Base-by-base conservation (phyloP, 2,797 vertebrate species). In the Apogon hyalosoma region DNA sequence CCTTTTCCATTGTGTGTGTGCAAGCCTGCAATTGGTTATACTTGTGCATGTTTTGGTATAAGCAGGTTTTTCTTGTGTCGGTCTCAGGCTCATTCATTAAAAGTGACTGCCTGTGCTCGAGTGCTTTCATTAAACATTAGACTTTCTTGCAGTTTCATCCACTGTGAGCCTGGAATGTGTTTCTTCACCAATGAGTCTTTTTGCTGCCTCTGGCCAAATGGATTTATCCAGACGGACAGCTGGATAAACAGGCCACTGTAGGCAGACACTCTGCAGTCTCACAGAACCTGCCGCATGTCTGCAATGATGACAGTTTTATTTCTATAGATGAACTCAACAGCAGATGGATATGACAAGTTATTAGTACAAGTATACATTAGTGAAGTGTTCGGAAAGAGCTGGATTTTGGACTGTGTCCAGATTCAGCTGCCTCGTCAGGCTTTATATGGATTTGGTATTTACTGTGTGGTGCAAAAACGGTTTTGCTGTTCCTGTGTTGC, bases 241-340 rank as follows among this genome's bases (percentile, higher is more conserved):
- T 92, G 83, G 80, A 88, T 88, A 92, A 90, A 90, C 84, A 90
- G 67, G 75, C 73, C 75, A 40, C 63, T 81, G 55, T 80, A 69
- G 75, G 72, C 77, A 70, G 56, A 82, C 50, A 38, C 47, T 64
- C 64, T 59, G 73, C 61, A 70, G 62, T 51, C 45, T 68, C 56
- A 63, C 57, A 63, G 62, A 81, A 58, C 40, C 49, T 19, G 42
- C 2, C 64, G 51, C 63, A 63, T 7, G 39, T 80, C 59, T 66
- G 54, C 58, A 69, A 11, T 61, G 19, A 80, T 69, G 68, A 74
- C 74, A 64, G 66, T 75, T 79, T 75, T 71, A 73, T 78, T 71
- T 78, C 61, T 75, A 24, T 57, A 45, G 75, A 81, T 73, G 59
- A 33, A 63, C 74, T 18, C 14, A 51, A 50, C 47, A 42, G 13